These are phyloP conservation scores for Globia sparganii DNA, from an alignment of 2,888 invertebrate species.

Conservation along the genomic window DNA sequence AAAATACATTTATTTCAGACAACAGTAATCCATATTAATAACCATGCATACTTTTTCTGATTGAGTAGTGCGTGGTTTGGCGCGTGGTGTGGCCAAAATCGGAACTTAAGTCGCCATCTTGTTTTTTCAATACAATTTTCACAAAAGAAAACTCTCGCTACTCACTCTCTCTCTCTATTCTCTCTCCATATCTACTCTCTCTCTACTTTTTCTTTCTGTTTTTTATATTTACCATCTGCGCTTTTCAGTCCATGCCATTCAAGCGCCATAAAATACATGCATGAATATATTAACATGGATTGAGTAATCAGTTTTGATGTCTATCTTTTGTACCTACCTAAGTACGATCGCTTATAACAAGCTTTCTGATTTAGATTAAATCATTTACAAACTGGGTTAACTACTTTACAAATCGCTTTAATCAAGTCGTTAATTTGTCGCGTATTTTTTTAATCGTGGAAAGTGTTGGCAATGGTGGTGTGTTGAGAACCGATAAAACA, in stretches of 20 bases:
- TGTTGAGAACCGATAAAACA: slow-evolving; percentile 1
- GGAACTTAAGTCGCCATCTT: background rate
- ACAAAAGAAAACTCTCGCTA: background rate
- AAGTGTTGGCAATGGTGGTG: background rate
- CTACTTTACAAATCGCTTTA: slow-evolving; percentile 26
- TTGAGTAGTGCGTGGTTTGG: background rate
- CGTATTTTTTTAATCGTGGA: background rate
- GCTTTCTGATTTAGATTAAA: slow-evolving; percentile 21
- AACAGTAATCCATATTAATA: too few relatives aligned
- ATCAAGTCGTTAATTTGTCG: background rate
- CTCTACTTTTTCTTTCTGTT: too few relatives aligned
- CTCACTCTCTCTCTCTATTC: too few relatives aligned
- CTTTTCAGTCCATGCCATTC: background rate
- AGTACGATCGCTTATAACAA: slow-evolving; percentile 14
- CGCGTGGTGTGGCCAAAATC: too few relatives aligned
- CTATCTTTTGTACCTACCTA: slow-evolving; percentile 8
- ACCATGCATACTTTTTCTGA: background rate
- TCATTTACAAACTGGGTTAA: slow-evolving; percentile 14
- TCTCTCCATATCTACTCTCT: too few relatives aligned
- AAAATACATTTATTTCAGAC: too few relatives aligned
- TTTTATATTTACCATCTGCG: too few relatives aligned
- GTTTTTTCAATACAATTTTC: background rate
- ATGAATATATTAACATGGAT: slow-evolving; percentile 1
- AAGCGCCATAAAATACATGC: background rate
- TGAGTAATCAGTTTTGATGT: slow-evolving; percentile 18